Conservation (phyloP, 2,888 invertebrate genomes). For the Dolomedes plantarius region DNA sequence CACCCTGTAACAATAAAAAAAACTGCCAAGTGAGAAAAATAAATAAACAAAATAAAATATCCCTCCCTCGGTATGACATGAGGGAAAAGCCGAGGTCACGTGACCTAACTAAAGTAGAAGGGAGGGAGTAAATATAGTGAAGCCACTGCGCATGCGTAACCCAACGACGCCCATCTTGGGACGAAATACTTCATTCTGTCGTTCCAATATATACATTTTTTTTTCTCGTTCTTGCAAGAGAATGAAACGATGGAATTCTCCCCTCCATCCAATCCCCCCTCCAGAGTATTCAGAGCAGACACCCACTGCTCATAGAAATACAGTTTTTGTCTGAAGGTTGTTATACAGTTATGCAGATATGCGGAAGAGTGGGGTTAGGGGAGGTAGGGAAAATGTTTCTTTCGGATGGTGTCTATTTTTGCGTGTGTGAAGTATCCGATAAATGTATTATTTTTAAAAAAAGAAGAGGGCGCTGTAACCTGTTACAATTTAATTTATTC, state of each 20-base stretch:
- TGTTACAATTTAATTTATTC: too few relatives aligned
- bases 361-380: conserved; percentile 8
- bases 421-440: too few relatives aligned
- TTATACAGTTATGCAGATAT: neutral
- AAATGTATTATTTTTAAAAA: too few relatives aligned
- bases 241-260: conserved; percentile 4
- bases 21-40: neutral
- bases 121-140: neutral
- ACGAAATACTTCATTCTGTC: neutral
- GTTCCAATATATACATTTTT: neutral
- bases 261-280: neutral
- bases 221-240: neutral
- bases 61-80: neutral
- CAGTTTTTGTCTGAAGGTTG: neutral
- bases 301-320: neutral
- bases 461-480: too few relatives aligned
- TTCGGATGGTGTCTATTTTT: too few relatives aligned
- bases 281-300: neutral
- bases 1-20: neutral
- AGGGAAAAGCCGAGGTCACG: neutral
- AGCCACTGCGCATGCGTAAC: conserved; percentile 31
- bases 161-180: conserved; percentile 33
- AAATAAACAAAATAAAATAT: neutral
- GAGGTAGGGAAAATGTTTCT: too few relatives aligned
- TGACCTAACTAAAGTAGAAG: neutral